A percentile compares a stretch with the other conserved stretches of the same genome.
These are phyloP conservation scores for Neodiprion fabricii DNA, from an alignment of 1,140 invertebrate species.

Conservation along the genomic window DNA sequence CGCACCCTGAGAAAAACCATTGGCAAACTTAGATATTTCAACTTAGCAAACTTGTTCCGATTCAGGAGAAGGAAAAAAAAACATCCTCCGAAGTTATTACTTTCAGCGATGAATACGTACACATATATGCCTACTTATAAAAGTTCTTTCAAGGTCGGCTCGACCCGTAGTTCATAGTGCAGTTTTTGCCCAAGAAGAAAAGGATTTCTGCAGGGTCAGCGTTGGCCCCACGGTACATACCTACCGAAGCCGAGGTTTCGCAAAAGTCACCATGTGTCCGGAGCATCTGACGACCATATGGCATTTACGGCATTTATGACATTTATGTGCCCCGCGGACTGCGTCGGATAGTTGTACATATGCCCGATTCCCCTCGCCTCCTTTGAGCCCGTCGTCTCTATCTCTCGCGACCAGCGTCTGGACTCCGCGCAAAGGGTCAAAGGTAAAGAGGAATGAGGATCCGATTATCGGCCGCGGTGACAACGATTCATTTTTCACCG, in stretches of 20 bases:
- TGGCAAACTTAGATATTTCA: not conserved
- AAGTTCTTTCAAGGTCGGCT: not conserved
- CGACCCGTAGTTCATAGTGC: too few relatives aligned
- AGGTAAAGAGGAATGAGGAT: not conserved
- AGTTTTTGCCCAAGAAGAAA: too few relatives aligned
- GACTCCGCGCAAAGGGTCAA: not conserved
- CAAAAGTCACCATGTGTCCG: constrained; percentile 1
- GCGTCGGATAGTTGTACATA: not conserved
- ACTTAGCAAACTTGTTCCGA: not conserved
- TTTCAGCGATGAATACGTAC: too few relatives aligned
- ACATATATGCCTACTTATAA: too few relatives aligned
- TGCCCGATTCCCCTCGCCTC: too few relatives aligned
- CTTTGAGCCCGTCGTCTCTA: too few relatives aligned
- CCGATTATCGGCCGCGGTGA: not conserved
- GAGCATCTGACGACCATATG: constrained; percentile 6
- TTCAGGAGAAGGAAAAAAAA: too few relatives aligned
- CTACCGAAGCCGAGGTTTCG: not conserved
- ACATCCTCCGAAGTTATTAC: too few relatives aligned
- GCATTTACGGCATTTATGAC: not conserved
- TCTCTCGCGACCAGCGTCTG: too few relatives aligned
- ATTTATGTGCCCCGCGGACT: not conserved
- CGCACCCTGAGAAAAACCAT: too few relatives aligned
- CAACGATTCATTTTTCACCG: not conserved
- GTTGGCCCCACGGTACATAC: not conserved
- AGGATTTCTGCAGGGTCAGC: not conserved